Evolutionary conservation across 2,797 vertebrate genomes (phyloP).

Genomic region (Columba guinea): DNA sequence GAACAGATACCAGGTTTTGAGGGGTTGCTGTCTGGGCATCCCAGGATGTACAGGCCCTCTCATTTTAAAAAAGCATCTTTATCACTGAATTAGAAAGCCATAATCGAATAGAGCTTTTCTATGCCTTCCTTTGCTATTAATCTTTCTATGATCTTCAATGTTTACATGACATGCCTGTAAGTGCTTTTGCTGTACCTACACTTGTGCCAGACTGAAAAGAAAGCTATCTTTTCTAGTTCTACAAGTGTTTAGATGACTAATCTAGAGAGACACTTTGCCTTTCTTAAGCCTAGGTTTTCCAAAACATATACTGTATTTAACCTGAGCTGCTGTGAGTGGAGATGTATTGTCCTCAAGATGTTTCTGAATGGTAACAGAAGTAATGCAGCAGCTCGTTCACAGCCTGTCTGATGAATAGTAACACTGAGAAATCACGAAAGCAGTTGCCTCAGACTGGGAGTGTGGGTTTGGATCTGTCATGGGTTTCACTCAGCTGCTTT

Average conservation of each 20-base stretch:
- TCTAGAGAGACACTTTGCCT: background rate
- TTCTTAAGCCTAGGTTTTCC: constrained; percentile 5
- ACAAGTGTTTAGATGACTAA: background rate
- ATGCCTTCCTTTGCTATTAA: background rate
- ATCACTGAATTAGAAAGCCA: background rate
- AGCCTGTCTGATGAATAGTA: background rate
- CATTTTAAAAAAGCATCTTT: background rate
- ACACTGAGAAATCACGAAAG: background rate
- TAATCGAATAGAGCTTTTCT: background rate
- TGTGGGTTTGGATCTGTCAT: background rate
- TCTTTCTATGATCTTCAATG: background rate
- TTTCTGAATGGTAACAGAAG: background rate
- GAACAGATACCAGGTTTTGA: background rate
- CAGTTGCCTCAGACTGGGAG: background rate
- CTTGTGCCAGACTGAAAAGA: background rate
- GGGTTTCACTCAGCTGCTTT: background rate
- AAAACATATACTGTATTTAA: constrained; percentile 18
- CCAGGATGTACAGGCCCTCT: background rate
- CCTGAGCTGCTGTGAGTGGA: background rate
- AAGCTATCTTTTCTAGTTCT: background rate
- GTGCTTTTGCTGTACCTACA: background rate
- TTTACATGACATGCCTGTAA: background rate
- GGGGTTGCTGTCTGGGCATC: background rate
- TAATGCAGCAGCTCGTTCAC: background rate
- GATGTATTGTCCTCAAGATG: background rate